Evolutionary conservation across 1,140 invertebrate genomes (phyloP), one percentile per base, ranked within the genome.

Genomic region (Dendroctonus valens): DNA sequence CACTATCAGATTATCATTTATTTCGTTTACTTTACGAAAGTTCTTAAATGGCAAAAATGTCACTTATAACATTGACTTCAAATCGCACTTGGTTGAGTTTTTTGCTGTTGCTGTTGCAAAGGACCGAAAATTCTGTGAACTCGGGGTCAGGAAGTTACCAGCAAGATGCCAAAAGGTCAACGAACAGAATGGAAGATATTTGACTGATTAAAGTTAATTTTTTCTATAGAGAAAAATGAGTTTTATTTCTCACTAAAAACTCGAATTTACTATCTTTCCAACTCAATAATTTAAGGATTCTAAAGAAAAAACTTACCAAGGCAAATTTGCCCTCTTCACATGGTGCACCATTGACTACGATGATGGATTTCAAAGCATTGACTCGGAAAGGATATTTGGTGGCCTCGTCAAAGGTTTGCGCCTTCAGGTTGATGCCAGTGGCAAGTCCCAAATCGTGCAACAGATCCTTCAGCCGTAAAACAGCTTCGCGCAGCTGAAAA

Each of bases 371-470:
- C 0, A 81, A 79, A 5, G 87, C 83, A 6, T 81, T 82, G 5
- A 82, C 76, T 75, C 87, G 81, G 80, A 85, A 88, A 42, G 85
- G 85, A 79, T 86, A 88, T 7, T 79, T 69, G 5, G 83, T 72
- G 5, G 82, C 85, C 69, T 84, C 78, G 14, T 79, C 71, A 70
- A 85, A 86, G 15, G 85, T 84, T 15, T 77, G 77, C 41, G 81
- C 76, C 70, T 82, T 67, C 70, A n/a, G 75, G 70, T 72, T 75
- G 5, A 64, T 12, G 7, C 70, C 73, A 2, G 72, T 12, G 7
- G 69, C 70, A 3, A 76, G 60, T 7, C 69, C 55, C 0, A 76
- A 7, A 15, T 77, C 71, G 12, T 65, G 48, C 15, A 69, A 14
- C n/a, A 69, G 37, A 5, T 41, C 44, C 41, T 59, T 50, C 26